Evolutionary conservation across 1,140 invertebrate species (phyloP), one percentile per base, ranked within the genome.

Genomic region (Pogonomyrmex californicus): DNA sequence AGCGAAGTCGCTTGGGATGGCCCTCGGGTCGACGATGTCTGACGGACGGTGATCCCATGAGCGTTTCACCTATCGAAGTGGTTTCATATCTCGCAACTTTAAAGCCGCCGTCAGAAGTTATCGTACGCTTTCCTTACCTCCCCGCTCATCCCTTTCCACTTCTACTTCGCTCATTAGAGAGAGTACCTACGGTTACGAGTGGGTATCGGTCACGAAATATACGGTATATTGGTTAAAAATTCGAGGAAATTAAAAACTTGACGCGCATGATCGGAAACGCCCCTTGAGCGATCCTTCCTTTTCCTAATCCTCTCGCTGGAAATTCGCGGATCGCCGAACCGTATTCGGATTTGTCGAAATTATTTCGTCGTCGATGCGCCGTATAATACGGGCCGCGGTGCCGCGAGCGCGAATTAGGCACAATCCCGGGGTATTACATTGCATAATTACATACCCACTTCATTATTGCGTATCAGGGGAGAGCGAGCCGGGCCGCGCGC

Each of bases 1-100:
- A 90, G 86, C 63, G 86, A 86, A 90, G 90, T 91, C 91, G 85
- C 85, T 73, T 82, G 83, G 87, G 89, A 90, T 92, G 87, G 87
- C 73, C 83, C 82, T 68, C 76, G 78, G 83, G 30, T 86, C 65
- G 75, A 85, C 82, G 60, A 89, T 86, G 77, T 77, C 62, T 65
- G 62, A 36, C 79, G 68, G 66, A 85, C 82, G 87, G 83, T 60
- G 70, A 89, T 91, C 91, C 88, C 92, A 58, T 68, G 91, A 92
- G 92, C 88, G 85, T 90, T 92, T 73, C 89, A 87, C 83, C 90
- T 91, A 93, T 92, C 90, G 87, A 87, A 90, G 68, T 89, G 90
- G 86, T 92, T 92, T 93, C 91, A 91, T 92, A 91, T 92, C 91
- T 89, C 70, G 63, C 86, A 91, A 93, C 87, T 93, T 93, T 93